phyloP scores from a whole-genome alignment of 2,888 invertebrate genomes.

The Trimorus sp. region DNA sequence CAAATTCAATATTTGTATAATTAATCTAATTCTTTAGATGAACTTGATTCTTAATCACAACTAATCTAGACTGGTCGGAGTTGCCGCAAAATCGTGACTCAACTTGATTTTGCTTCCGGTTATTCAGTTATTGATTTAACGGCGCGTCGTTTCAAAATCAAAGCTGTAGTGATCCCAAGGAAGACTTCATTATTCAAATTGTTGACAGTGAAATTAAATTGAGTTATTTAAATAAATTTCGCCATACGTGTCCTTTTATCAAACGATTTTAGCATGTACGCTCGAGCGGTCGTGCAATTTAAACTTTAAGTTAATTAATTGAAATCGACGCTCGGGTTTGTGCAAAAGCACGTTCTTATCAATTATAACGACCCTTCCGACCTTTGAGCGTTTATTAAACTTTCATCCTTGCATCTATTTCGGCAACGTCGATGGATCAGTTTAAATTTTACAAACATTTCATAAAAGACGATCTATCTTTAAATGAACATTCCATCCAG shows the following conservation, averaged over 20 bases:
- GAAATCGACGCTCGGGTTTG: too few relatives aligned
- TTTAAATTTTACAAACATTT: neutral
- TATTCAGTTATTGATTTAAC: slow-evolving; percentile 36
- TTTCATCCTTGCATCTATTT: slow-evolving; percentile 4
- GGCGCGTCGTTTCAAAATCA: slow-evolving; percentile 10
- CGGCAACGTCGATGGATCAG: neutral
- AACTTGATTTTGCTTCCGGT: slow-evolving; percentile 13
- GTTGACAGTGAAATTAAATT: neutral
- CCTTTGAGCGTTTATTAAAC: neutral
- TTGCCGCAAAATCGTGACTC: slow-evolving; percentile 15
- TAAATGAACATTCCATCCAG: too few relatives aligned
- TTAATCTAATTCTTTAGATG: neutral
- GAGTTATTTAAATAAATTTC: neutral
- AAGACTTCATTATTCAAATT: neutral
- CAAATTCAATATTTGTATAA: slow-evolving; percentile 1
- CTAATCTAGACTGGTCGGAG: neutral
- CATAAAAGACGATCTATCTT: neutral
- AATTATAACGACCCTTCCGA: neutral
- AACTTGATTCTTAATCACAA: neutral
- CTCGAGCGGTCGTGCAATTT: too few relatives aligned
- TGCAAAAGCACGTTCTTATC: too few relatives aligned
- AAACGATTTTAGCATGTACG: neutral
- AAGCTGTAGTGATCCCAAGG: neutral
- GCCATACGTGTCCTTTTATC: neutral
- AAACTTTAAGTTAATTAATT: too few relatives aligned